Evolutionary conservation across 2,888 invertebrate species (phyloP).

Genomic region (Hypolimnas misippus): DNA sequence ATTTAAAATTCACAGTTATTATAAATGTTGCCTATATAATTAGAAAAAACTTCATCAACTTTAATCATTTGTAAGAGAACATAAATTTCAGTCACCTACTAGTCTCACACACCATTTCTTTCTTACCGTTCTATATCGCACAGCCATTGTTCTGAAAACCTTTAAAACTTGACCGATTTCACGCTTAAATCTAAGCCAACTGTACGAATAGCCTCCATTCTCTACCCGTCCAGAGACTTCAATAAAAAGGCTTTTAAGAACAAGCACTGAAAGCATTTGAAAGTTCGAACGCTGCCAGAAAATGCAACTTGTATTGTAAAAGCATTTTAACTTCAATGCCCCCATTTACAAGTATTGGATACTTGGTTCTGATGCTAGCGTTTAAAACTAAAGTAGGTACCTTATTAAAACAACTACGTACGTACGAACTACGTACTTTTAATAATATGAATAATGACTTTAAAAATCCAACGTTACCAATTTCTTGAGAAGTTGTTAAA

Average conservation of each 20-base stretch:
- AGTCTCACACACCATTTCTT: not conserved
- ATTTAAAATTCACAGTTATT: too few relatives aligned
- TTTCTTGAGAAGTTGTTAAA: too few relatives aligned
- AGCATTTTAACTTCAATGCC: not conserved
- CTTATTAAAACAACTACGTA: not conserved
- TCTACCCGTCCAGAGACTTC: conserved; percentile 1
- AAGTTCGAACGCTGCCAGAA: conserved; percentile 14
- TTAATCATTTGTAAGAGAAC: too few relatives aligned
- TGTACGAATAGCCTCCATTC: conserved; percentile 7
- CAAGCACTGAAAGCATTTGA: conserved; percentile 26
- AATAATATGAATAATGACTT: not conserved
- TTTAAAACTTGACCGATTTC: conserved; percentile 32
- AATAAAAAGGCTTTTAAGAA: conserved; percentile 25
- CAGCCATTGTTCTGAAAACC: conserved; percentile 6
- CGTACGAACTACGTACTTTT: too few relatives aligned
- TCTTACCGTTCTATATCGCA: not conserved
- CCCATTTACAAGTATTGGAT: conserved; percentile 7
- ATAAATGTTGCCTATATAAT: too few relatives aligned
- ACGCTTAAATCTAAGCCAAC: conserved; percentile 17
- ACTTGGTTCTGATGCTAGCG: not conserved
- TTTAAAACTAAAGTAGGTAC: not conserved
- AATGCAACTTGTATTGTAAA: conserved; percentile 17
- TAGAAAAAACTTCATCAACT: too few relatives aligned
- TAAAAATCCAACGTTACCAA: not conserved
- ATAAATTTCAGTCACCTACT: too few relatives aligned